Percentiles rank a stretch among this genome's conserved stretches.
Conservation (phyloP, 2,797 vertebrate genomes). For the Enteromius treurensis region DNA sequence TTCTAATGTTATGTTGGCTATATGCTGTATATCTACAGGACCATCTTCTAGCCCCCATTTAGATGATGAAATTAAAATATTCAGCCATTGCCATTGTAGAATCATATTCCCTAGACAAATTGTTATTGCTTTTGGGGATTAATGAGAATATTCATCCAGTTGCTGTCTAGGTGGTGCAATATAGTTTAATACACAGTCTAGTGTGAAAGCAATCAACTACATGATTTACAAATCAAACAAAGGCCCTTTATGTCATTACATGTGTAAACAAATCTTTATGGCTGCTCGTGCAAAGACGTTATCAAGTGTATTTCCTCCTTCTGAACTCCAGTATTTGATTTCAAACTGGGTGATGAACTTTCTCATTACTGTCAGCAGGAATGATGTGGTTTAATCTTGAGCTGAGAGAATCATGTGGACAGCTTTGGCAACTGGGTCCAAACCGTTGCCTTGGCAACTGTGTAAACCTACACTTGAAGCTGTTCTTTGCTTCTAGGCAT, state of each 20-base stretch:
- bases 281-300: slow-evolving; percentile 61
- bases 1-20: slow-evolving; percentile 40
- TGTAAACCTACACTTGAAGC: slow-evolving; percentile 44
- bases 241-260: slow-evolving; percentile 62
- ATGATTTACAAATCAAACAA: slow-evolving; percentile 4
- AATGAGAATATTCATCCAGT: slow-evolving; percentile 27
- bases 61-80: slow-evolving; percentile 63
- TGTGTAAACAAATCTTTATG: slow-evolving; percentile 66
- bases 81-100: slow-evolving; percentile 36
- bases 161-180: background rate
- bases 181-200: slow-evolving; percentile 2
- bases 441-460: slow-evolving; percentile 69
- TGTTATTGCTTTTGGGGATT: slow-evolving; percentile 33
- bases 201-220: background rate
- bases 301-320: slow-evolving; percentile 70
- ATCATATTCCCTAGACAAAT: slow-evolving; percentile 25
- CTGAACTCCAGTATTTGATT: slow-evolving; percentile 56
- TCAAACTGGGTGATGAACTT: slow-evolving; percentile 22
- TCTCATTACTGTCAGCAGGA: slow-evolving; percentile 43
- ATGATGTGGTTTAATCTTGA: slow-evolving; percentile 17
- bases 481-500: slow-evolving; percentile 19
- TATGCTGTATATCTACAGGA: slow-evolving; percentile 47
- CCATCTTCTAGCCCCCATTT: slow-evolving; percentile 56
- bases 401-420: slow-evolving; percentile 36
- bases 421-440: slow-evolving; percentile 57